phyloP scores from a whole-genome alignment of 2,888 invertebrate species.

The Tetragnatha montana region DNA sequence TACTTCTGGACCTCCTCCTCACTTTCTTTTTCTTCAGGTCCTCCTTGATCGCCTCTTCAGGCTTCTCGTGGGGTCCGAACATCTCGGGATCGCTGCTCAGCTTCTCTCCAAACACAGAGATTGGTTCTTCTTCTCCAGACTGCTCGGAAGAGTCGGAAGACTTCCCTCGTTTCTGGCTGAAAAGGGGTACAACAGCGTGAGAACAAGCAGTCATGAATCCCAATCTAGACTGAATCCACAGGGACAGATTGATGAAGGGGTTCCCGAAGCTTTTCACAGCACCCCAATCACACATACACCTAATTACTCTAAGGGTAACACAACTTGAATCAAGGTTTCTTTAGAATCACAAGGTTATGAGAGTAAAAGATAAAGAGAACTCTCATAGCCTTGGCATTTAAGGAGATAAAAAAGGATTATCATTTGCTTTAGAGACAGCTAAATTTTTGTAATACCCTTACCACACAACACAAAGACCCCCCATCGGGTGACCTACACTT shows the following conservation, averaged over 20 bases:
- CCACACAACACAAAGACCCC: no score
- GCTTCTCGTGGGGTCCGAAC: background rate
- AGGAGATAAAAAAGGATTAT: no score
- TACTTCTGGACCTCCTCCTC: constrained; percentile 18
- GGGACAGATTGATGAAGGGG: background rate
- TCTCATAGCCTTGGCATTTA: no score
- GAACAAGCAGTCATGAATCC: background rate
- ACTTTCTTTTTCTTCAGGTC: constrained; percentile 22
- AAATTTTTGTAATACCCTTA: no score
- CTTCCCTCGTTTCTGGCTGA: constrained; percentile 21
- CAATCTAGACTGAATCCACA: constrained; percentile 5
- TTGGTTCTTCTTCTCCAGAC: constrained; percentile 45
- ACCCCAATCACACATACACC: no score
- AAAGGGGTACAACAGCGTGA: constrained; percentile 4
- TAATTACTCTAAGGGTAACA: background rate
- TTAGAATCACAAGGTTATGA: no score
- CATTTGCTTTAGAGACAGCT: no score
- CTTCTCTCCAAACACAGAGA: constrained; percentile 34
- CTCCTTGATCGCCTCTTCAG: background rate
- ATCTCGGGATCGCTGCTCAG: constrained; percentile 31
- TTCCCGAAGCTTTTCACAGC: background rate
- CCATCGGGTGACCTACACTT: no score
- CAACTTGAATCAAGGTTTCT: background rate
- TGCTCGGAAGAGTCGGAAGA: constrained; percentile 40
- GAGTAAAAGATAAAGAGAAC: no score